Evolutionary conservation across 2,113 vertebrate species (phyloP).

Genomic region (Odontophorus gujanensis): DNA sequence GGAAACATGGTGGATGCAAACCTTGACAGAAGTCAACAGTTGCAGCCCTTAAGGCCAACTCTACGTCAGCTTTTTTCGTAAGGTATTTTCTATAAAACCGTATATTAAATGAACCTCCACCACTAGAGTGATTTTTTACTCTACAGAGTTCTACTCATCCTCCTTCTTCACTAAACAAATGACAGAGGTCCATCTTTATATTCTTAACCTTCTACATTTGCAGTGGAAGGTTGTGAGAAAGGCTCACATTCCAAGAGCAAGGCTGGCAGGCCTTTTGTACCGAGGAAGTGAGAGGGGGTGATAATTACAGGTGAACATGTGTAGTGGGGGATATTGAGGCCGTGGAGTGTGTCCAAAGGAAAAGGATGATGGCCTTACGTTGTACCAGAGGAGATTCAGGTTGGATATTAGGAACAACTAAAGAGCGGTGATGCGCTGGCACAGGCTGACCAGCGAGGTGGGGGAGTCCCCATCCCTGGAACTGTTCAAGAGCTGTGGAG

Average conservation of each 20-base stretch:
- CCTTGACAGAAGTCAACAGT: no score
- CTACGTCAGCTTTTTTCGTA: not conserved
- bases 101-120: accelerated
- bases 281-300: not conserved
- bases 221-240: not conserved
- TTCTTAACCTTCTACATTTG: not conserved
- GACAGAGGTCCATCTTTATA: not conserved
- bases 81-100: not conserved
- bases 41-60: no score
- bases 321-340: not conserved
- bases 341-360: no score
- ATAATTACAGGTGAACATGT: not conserved
- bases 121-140: not conserved
- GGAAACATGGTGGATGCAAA: no score
- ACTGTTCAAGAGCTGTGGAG: no score
- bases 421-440: no score
- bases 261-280: not conserved
- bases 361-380: no score
- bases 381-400: no score
- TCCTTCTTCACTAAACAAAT: not conserved
- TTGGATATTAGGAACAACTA: no score
- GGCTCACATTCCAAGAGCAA: accelerated
- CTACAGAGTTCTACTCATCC: not conserved
- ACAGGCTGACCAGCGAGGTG: no score
- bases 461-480: no score